These are phyloP conservation scores for Adelphocoris suturalis DNA, from an alignment of 2,888 invertebrate species.

Conservation along the genomic window DNA sequence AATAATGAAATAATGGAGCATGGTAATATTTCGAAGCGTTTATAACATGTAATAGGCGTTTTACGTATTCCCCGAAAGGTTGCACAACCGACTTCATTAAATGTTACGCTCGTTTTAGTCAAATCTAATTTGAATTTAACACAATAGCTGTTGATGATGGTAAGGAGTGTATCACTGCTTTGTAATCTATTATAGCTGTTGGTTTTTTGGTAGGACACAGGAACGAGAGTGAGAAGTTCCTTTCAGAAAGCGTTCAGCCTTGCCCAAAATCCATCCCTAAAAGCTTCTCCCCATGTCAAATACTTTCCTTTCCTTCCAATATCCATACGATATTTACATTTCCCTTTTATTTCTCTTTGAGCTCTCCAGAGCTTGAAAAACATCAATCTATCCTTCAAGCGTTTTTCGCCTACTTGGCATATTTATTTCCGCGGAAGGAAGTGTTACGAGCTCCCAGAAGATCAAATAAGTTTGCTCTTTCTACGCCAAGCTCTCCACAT, in stretches of 20 bases:
- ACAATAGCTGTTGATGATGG: no score
- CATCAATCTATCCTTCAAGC: constrained; percentile 36
- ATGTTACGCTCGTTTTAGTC: no score
- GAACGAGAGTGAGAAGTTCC: neutral
- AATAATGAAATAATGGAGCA: no score
- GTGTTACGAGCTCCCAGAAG: constrained; percentile 8
- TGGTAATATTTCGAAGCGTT: no score
- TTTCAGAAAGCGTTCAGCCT: neutral
- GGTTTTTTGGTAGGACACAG: neutral
- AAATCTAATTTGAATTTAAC: no score
- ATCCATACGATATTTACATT: constrained; percentile 45
- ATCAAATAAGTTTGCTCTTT: constrained; percentile 2
- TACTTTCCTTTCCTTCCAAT: constrained; percentile 54
- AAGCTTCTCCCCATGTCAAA: constrained; percentile 44
- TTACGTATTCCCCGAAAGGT: no score
- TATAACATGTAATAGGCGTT: no score
- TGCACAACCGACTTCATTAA: no score
- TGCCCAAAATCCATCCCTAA: constrained; percentile 50
- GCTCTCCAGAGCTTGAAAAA: constrained; percentile 42
- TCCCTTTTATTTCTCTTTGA: constrained; percentile 50
- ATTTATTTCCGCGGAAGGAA: constrained; percentile 22
- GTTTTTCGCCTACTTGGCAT: constrained; percentile 28
- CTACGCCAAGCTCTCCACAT: neutral
- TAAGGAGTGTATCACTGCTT: no score
- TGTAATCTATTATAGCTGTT: neutral